Evolutionary conservation across 1,140 invertebrate species (phyloP).

Genomic region (Drosophila arawakana): DNA sequence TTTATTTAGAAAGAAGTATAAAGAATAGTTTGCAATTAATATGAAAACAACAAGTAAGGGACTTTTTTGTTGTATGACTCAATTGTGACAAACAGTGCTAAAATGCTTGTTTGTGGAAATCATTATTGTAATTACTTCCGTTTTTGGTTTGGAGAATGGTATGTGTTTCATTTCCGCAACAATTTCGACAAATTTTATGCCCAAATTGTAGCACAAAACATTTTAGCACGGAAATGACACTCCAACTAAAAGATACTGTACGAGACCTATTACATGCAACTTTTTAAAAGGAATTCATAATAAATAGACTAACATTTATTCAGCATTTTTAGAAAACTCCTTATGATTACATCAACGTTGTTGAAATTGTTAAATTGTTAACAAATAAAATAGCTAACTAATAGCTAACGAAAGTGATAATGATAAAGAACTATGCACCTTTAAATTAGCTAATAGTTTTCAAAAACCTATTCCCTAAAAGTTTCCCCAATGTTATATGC

Average conservation of each 20-base stretch:
- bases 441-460: background rate
- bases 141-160: constrained; percentile 19
- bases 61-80: constrained; percentile 5
- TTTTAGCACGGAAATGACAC: constrained; percentile 23
- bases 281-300: too few relatives aligned
- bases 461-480: background rate
- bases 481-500: background rate
- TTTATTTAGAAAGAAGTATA: background rate
- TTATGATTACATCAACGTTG: too few relatives aligned
- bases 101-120: constrained; percentile 32
- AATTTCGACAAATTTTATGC: constrained; percentile 32
- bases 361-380: too few relatives aligned
- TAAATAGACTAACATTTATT: too few relatives aligned
- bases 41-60: background rate
- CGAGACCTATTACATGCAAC: too few relatives aligned
- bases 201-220: constrained; percentile 24
- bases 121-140: constrained; percentile 49
- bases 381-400: background rate
- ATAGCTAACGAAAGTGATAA: background rate
- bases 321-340: too few relatives aligned
- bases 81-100: background rate
- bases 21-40: constrained; percentile 11
- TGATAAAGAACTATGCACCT: background rate
- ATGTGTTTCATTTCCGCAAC: constrained; percentile 36
- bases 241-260: constrained; percentile 12